Evolutionary conservation across 2,888 invertebrate genomes (phyloP).

Genomic region (Therioaphis trifolii): DNA sequence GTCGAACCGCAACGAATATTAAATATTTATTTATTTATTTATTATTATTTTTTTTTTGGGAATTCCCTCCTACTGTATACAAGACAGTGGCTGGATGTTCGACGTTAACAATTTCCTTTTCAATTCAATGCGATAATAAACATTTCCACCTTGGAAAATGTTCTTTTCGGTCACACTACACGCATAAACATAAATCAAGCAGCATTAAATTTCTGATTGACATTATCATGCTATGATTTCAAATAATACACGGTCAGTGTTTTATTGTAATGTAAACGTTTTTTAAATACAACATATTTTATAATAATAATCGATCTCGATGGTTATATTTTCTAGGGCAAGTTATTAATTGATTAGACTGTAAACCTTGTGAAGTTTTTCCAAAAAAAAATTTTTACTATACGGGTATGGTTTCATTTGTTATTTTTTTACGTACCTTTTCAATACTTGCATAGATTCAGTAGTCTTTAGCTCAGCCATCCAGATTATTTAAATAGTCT

Average conservation of each 20-base stretch:
- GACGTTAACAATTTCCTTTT: neutral
- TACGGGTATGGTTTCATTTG: too few species aligned
- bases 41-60: conserved; percentile 23
- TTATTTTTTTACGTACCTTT: too few species aligned
- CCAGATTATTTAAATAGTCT: too few species aligned
- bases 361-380: too few species aligned
- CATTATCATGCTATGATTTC: neutral
- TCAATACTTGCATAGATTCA: too few species aligned
- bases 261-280: neutral
- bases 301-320: too few species aligned
- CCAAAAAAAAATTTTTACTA: too few species aligned
- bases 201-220: neutral
- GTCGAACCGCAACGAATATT: conserved; percentile 38
- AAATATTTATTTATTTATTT: too few species aligned
- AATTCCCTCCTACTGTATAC: conserved; percentile 14
- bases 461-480: too few species aligned
- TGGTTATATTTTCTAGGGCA: too few species aligned
- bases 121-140: neutral
- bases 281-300: too few species aligned
- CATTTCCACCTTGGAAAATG: neutral
- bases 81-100: neutral
- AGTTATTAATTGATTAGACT: too few species aligned
- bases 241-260: neutral
- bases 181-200: neutral
- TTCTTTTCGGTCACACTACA: neutral